Conservation (phyloP, 2,888 invertebrate genomes). For the Augiades crinisus region DNA sequence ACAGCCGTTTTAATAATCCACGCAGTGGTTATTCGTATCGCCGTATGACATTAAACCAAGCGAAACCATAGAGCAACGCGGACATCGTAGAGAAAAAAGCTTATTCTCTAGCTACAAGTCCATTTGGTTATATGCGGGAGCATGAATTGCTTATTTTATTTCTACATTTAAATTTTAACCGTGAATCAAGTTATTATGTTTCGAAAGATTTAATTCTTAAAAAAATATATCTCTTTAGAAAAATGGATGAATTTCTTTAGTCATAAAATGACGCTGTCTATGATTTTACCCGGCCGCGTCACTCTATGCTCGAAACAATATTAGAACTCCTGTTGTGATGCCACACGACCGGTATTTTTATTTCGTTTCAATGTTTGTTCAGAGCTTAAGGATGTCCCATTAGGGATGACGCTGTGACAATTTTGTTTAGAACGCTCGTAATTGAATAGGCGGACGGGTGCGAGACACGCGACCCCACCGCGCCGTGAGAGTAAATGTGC, state of each 20-base stretch:
- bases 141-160: too few relatives aligned
- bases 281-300: too few relatives aligned
- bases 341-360: constrained; percentile 69
- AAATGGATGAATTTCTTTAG: too few relatives aligned
- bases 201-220: too few relatives aligned
- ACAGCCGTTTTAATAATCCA: constrained; percentile 52
- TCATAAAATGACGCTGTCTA: too few relatives aligned
- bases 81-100: too few relatives aligned
- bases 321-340: constrained; percentile 70
- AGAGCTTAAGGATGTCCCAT: constrained; percentile 68
- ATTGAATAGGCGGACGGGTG: constrained; percentile 76
- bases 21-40: constrained; percentile 42
- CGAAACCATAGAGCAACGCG: too few relatives aligned
- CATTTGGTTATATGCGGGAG: too few relatives aligned
- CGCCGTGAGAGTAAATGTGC: constrained; percentile 51
- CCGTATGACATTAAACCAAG: constrained; percentile 53
- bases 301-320: constrained; percentile 58
- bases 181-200: too few relatives aligned
- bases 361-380: constrained; percentile 63
- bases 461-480: constrained; percentile 66
- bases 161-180: too few relatives aligned
- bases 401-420: constrained; percentile 70
- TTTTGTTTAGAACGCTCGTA: constrained; percentile 61
- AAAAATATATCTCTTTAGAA: too few relatives aligned
- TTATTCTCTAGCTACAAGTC: too few relatives aligned